Evolutionary conservation across 2,797 vertebrate genomes (phyloP).

Genomic region (Phoxinus dragarum): DNA sequence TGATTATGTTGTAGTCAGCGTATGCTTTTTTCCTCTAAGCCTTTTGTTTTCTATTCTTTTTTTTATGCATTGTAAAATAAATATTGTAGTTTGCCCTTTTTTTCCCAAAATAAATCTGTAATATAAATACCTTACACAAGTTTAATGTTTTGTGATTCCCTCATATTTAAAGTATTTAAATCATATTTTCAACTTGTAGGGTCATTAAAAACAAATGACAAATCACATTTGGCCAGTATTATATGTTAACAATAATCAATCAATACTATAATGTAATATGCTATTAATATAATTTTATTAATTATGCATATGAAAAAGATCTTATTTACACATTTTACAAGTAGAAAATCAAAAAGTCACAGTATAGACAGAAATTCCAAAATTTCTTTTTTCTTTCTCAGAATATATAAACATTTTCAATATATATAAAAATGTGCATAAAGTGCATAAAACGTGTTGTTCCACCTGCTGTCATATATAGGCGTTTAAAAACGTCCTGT

Average conservation of each 20-base stretch:
- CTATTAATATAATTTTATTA: not conserved
- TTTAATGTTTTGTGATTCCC: not conserved
- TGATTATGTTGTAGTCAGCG: not conserved
- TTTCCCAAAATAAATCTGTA: not conserved
- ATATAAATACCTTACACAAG: not conserved
- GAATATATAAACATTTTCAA: not conserved
- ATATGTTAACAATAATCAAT: not conserved
- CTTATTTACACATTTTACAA: not conserved
- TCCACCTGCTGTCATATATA: conserved; percentile 13
- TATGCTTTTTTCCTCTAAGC: not conserved
- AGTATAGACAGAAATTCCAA: not conserved
- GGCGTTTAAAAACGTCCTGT: not conserved
- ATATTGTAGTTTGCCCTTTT: not conserved
- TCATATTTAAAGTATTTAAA: not conserved
- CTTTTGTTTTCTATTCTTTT: not conserved
- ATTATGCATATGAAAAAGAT: not conserved
- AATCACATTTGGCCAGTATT: too few species aligned
- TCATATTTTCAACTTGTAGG: too few species aligned
- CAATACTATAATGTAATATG: not conserved
- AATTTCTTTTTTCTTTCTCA: not conserved
- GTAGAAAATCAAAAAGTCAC: not conserved
- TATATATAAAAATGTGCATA: not conserved
- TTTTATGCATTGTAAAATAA: not conserved
- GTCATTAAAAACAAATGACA: too few species aligned
- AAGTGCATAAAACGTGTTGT: not conserved